Percentiles rank a stretch among this genome's conserved stretches.
Evolutionary conservation across 1,140 invertebrate genomes (phyloP).

Genomic region (Ceratoteleas bidentatus): DNA sequence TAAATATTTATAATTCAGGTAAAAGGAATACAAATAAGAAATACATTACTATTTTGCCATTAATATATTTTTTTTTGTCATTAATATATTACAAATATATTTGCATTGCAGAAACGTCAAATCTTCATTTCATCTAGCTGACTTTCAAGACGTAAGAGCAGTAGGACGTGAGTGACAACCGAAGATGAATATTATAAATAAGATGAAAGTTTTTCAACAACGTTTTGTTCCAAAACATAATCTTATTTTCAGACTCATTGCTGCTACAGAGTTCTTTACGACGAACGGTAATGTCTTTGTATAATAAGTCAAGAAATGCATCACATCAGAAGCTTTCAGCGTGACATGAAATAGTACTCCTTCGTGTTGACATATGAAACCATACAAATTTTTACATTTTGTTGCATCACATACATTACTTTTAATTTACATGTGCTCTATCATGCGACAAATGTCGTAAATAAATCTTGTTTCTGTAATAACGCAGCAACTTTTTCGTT

Average conservation of each 20-base stretch:
- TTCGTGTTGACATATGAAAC: slow-evolving; percentile 44
- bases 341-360: slow-evolving; percentile 47
- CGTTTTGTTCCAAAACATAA: slow-evolving; percentile 24
- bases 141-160: too few species aligned
- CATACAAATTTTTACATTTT: slow-evolving; percentile 40
- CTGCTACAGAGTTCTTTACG: slow-evolving; percentile 15
- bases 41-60: too few species aligned
- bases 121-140: too few species aligned
- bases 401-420: slow-evolving; percentile 13
- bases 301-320: slow-evolving; percentile 50
- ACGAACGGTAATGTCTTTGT: slow-evolving; percentile 33
- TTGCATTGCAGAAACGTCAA: too few species aligned
- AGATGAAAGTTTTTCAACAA: slow-evolving; percentile 30
- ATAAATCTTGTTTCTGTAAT: not conserved
- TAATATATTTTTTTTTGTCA: too few species aligned
- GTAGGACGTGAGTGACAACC: slow-evolving; percentile 6
- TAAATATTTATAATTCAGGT: too few species aligned
- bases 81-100: too few species aligned
- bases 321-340: slow-evolving; percentile 49
- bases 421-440: slow-evolving; percentile 21
- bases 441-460: slow-evolving; percentile 6
- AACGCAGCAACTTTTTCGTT: not conserved
- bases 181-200: slow-evolving; percentile 39
- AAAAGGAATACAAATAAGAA: too few species aligned
- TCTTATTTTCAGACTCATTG: slow-evolving; percentile 35